A percentile compares a stretch with the other conserved stretches of the same genome.
These are phyloP conservation scores for Apodemia mormo DNA, from an alignment of 2,888 invertebrate genomes.

Conservation along the genomic window DNA sequence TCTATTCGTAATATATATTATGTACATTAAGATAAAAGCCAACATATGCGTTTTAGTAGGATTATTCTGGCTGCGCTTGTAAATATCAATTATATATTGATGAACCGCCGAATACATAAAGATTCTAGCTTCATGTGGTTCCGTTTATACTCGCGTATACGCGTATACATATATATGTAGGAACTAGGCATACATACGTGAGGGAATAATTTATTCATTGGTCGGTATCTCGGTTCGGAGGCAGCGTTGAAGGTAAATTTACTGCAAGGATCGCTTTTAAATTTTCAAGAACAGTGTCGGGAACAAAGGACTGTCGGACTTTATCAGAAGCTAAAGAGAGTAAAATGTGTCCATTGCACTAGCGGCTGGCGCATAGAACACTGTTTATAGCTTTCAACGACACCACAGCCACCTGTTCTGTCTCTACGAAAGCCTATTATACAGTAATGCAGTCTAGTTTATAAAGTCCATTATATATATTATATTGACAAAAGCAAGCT, in stretches of 20 bases:
- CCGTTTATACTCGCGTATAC: constrained; percentile 24
- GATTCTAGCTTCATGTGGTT: constrained; percentile 25
- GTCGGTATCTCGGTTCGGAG: constrained; percentile 49
- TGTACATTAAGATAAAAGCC: too few species aligned
- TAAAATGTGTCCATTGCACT: constrained; percentile 70
- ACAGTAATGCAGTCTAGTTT: constrained; percentile 34
- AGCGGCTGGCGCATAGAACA: constrained; percentile 55
- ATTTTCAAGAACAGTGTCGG: constrained; percentile 63
- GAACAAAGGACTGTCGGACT: constrained; percentile 67
- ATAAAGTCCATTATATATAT: constrained; percentile 25
- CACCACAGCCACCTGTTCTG: constrained; percentile 55
- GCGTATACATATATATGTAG: constrained; percentile 6
- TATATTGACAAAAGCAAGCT: neutral
- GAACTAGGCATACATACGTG: constrained; percentile 28
- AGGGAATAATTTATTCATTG: constrained; percentile 62
- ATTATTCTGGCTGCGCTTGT: too few species aligned
- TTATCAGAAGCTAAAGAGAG: constrained; percentile 70
- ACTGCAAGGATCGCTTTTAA: constrained; percentile 68
- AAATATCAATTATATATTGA: too few species aligned
- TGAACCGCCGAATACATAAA: neutral
- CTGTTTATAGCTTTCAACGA: constrained; percentile 52
- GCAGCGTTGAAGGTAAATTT: constrained; percentile 56
- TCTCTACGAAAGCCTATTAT: constrained; percentile 36
- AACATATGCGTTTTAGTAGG: too few species aligned
- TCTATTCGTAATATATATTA: too few species aligned